Percentiles rank a stretch among this genome's conserved stretches.
Evolutionary conservation across 2,113 vertebrate species (phyloP).

Genomic region (Geococcyx californianus): DNA sequence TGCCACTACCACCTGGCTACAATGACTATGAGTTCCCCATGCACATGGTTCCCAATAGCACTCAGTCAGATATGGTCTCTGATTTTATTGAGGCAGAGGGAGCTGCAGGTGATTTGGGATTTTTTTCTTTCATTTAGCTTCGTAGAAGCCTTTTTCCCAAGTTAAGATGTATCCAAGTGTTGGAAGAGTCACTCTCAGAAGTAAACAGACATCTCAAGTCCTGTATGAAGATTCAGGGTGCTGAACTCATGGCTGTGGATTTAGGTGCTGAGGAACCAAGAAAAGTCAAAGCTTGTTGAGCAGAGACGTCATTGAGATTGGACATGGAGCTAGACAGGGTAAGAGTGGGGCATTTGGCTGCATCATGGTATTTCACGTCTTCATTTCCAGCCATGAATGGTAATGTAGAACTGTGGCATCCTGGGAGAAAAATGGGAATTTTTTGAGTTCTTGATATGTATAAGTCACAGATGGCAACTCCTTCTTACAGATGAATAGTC

Average conservation of each 20-base stretch:
- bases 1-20: not conserved
- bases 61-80: not conserved
- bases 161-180: not conserved
- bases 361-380: not conserved
- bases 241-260: not conserved
- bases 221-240: not conserved
- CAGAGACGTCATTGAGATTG: accelerated
- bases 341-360: not conserved
- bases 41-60: accelerated
- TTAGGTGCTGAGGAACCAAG: not conserved
- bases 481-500: not conserved
- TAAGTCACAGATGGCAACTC: not conserved
- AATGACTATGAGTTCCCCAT: not conserved
- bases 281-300: not conserved
- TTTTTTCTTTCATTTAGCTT: not conserved
- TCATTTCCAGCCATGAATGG: not conserved
- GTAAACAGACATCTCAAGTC: not conserved
- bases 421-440: not conserved
- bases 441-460: not conserved
- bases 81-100: not conserved
- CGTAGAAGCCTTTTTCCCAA: not conserved
- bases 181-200: not conserved
- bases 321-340: not conserved
- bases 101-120: not conserved
- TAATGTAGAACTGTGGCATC: not conserved